Conservation (phyloP, 2,113 vertebrate species). For the Sinocyclocheilus rhinocerous region DNA sequence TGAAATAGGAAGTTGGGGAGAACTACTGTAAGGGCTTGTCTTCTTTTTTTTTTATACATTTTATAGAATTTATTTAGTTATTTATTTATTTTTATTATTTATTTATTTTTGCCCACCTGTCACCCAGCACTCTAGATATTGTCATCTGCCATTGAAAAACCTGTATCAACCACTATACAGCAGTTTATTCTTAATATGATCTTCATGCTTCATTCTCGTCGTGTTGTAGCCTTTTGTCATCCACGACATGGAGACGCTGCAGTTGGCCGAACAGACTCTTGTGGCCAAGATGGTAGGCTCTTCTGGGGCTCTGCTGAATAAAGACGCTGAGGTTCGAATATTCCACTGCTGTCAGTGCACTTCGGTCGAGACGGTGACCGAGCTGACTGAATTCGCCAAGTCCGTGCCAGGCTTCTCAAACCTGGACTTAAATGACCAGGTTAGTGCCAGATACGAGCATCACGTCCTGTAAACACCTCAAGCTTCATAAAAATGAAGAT, state of each 20-base stretch:
- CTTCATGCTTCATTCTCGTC: background rate
- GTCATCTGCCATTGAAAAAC: too few relatives aligned
- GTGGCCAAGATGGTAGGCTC: slow-evolving; percentile 90
- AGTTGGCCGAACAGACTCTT: slow-evolving; percentile 93
- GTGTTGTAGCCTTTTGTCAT: slow-evolving; percentile 90
- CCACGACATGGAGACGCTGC: slow-evolving; percentile 96
- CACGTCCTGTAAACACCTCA: background rate
- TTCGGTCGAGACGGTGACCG: slow-evolving; percentile 92
- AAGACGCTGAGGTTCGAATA: slow-evolving; percentile 89
- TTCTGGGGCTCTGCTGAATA: slow-evolving; percentile 82
- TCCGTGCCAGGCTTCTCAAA: slow-evolving; percentile 90
- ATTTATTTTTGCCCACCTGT: background rate
- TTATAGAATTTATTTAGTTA: too few relatives aligned
- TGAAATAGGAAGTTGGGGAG: too few relatives aligned
- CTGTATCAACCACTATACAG: too few relatives aligned
- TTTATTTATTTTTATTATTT: too few relatives aligned
- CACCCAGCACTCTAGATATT: background rate
- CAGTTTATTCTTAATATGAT: background rate
- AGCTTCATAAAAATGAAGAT: too few relatives aligned
- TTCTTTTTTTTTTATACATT: too few relatives aligned
- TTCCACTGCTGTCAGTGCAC: slow-evolving; percentile 98
- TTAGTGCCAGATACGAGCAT: background rate
- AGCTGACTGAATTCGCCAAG: slow-evolving; percentile 95
- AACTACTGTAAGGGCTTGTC: too few relatives aligned
- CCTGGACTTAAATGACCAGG: slow-evolving; percentile 93